phyloP scores from a whole-genome alignment of 2,888 invertebrate species.

The Agrotis ipsilon region DNA sequence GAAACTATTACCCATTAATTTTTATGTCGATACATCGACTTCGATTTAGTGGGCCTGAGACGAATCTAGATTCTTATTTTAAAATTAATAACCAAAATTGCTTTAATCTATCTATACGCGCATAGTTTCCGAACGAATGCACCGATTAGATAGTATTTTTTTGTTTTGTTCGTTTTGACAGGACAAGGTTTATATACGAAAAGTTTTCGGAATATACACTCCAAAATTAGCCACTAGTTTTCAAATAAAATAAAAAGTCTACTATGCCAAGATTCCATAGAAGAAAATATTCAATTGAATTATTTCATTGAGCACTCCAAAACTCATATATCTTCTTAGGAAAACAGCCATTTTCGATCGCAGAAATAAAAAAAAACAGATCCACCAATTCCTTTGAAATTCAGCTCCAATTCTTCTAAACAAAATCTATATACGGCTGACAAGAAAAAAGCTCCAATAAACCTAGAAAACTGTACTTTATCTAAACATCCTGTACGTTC shows the following conservation, averaged over 20 bases:
- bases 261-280: too few species aligned
- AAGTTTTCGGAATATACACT: too few species aligned
- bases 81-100: too few species aligned
- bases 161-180: too few species aligned
- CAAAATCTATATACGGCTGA: conserved; percentile 19
- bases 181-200: too few species aligned
- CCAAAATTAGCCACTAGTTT: too few species aligned
- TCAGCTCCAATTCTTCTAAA: conserved; percentile 15
- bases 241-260: too few species aligned
- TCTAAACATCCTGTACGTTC: conserved; percentile 68
- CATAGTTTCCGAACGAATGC: too few species aligned
- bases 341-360: background rate
- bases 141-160: too few species aligned
- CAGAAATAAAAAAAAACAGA: conserved; percentile 19
- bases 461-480: conserved; percentile 44
- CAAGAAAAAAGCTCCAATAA: conserved; percentile 28
- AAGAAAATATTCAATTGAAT: background rate
- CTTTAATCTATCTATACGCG: too few species aligned
- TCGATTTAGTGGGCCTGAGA: background rate
- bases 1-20: background rate
- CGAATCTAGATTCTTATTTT: background rate
- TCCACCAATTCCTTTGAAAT: conserved; percentile 13
- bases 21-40: background rate
- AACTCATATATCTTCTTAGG: background rate
- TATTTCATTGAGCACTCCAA: background rate